Percentiles rank a stretch among this genome's conserved stretches.
phyloP scores from a whole-genome alignment of 2,797 vertebrate genomes.

The Sparidentex hasta region DNA sequence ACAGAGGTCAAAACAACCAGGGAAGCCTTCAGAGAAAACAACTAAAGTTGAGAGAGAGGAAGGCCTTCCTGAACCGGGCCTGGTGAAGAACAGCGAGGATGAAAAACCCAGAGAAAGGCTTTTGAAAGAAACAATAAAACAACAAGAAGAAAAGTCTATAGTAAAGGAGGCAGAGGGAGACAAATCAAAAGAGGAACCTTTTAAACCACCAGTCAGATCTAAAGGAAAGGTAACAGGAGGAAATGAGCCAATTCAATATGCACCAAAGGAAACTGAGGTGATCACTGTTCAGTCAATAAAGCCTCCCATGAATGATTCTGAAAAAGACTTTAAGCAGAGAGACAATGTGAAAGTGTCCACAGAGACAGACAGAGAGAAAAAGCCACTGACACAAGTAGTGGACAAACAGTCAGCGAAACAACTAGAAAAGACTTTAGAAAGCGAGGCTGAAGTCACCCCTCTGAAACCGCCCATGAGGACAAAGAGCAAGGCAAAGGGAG shows the following conservation, averaged over 20 bases:
- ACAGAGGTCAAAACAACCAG: slow-evolving; percentile 32
- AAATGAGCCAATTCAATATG: slow-evolving; percentile 23
- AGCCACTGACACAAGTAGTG: slow-evolving; percentile 5
- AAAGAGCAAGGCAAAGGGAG: slow-evolving; percentile 68
- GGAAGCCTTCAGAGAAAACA: slow-evolving; percentile 32
- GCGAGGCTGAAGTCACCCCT: slow-evolving; percentile 12
- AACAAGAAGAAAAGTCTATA: slow-evolving; percentile 18
- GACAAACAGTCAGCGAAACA: slow-evolving; percentile 37
- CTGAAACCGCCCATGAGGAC: slow-evolving; percentile 74
- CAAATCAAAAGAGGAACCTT: slow-evolving; percentile 37
- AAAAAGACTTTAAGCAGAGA: slow-evolving; percentile 35
- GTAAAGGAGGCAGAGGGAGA: slow-evolving; percentile 24
- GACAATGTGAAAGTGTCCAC: slow-evolving; percentile 1
- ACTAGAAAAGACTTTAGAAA: slow-evolving; percentile 30
- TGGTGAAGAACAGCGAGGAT: slow-evolving; percentile 31
- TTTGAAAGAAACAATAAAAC: slow-evolving; percentile 13
- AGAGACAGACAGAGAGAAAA: slow-evolving; percentile 32
- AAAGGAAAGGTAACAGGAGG: slow-evolving; percentile 53
- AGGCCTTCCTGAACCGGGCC: slow-evolving; percentile 11
- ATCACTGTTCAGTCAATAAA: slow-evolving; percentile 29
- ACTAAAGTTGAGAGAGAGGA: slow-evolving; percentile 28
- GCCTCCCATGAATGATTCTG: slow-evolving; percentile 22
- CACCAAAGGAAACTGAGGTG: slow-evolving; percentile 45
- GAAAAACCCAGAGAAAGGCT: slow-evolving; percentile 33
- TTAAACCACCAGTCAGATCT: slow-evolving; percentile 65